phyloP scores from a whole-genome alignment of 1,140 invertebrate species.

The Antheraea mylitta region DNA sequence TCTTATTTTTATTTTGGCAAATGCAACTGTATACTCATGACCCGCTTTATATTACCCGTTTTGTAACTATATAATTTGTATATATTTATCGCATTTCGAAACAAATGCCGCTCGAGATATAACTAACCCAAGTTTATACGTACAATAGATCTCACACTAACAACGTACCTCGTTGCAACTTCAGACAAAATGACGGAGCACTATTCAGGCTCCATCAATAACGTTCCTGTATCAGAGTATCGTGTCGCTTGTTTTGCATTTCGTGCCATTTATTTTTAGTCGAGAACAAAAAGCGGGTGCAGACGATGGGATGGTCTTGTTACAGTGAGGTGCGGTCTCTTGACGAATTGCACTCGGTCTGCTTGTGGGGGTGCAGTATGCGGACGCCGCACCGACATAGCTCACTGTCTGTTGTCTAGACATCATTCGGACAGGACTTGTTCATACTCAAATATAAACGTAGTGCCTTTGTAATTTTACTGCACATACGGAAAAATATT shows the following conservation, averaged over 20 bases:
- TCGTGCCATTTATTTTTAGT: slow-evolving; percentile 25
- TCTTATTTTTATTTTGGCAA: slow-evolving; percentile 36
- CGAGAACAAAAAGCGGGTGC: slow-evolving; percentile 27
- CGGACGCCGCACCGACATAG: slow-evolving; percentile 7
- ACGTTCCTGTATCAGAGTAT: slow-evolving; percentile 32
- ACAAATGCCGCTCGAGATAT: slow-evolving; percentile 18
- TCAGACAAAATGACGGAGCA: slow-evolving; percentile 39
- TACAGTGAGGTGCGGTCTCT: slow-evolving; percentile 24
- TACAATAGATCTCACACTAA: slow-evolving; percentile 31
- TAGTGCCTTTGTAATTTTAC: slow-evolving; percentile 12
- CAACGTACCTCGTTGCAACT: slow-evolving; percentile 29
- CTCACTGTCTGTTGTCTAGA: slow-evolving; percentile 27
- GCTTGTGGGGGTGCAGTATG: slow-evolving; percentile 21
- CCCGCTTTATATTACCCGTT: background rate
- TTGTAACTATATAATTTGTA: slow-evolving; percentile 3
- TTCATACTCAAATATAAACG: slow-evolving; percentile 30
- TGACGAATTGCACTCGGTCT: slow-evolving; percentile 34
- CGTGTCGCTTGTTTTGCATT: slow-evolving; percentile 35
- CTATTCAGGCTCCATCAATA: slow-evolving; percentile 40
- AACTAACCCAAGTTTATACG: slow-evolving; percentile 28
- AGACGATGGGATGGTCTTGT: slow-evolving; percentile 13
- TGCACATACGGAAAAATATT: background rate
- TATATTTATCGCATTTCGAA: slow-evolving; percentile 25
- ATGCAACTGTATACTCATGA: slow-evolving; percentile 25
- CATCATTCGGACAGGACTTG: slow-evolving; percentile 26